These are phyloP conservation scores for Vanessa cardui DNA, from an alignment of 2,888 invertebrate genomes.

Conservation along the genomic window DNA sequence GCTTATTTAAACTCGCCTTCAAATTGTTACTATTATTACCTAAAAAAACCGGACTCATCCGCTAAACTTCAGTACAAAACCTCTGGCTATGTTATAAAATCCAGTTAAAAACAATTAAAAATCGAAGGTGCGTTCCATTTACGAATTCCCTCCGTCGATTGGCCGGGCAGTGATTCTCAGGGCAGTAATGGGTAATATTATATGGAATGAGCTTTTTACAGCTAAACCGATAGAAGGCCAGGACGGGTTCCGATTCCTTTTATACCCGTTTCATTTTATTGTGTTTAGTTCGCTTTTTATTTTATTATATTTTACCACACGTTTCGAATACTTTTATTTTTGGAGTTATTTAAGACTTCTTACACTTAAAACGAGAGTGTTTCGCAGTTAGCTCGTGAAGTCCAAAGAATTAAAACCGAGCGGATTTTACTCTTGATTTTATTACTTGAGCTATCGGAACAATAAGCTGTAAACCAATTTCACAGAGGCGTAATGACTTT, in stretches of 20 bases:
- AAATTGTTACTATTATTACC: background rate
- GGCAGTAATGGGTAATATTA: constrained; percentile 80
- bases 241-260: constrained; percentile 75
- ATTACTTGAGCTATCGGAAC: constrained; percentile 62
- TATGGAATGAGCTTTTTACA: constrained; percentile 80
- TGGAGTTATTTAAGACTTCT: constrained; percentile 28
- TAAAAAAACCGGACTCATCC: constrained; percentile 13
- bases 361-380: constrained; percentile 60
- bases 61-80: constrained; percentile 26
- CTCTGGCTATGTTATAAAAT: constrained; percentile 53
- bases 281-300: constrained; percentile 69
- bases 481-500: constrained; percentile 74
- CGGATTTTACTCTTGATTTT: constrained; percentile 33
- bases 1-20: constrained; percentile 21
- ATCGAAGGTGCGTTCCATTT: constrained; percentile 74
- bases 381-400: constrained; percentile 72
- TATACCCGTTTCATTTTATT: constrained; percentile 73
- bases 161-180: constrained; percentile 74
- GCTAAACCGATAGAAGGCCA: constrained; percentile 74
- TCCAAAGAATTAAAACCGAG: constrained; percentile 27
- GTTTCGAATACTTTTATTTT: constrained; percentile 53
- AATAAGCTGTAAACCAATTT: constrained; percentile 77
- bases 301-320: constrained; percentile 74
- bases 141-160: constrained; percentile 69
- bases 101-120: constrained; percentile 75